Evolutionary conservation across 1,140 invertebrate species (phyloP).

Genomic region (Tyrophagus putrescentiae): DNA sequence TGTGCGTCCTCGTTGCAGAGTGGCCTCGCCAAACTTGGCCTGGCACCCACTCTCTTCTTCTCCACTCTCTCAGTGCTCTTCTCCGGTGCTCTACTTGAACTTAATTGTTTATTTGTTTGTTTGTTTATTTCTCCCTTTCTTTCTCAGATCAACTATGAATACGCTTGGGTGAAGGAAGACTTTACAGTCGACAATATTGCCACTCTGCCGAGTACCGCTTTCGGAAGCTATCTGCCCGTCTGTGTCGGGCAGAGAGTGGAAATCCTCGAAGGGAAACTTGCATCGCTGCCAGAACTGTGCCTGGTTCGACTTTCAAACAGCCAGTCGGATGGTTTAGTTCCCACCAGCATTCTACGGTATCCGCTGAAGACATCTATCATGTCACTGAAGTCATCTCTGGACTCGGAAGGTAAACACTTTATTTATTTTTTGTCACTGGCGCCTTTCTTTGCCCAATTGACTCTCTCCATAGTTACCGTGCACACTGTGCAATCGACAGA

Average conservation of each 20-base stretch:
- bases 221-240: not conserved
- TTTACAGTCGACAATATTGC: conserved; percentile 7
- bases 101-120: not conserved
- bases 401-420: conserved; percentile 33
- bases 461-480: too few relatives aligned
- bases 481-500: too few relatives aligned
- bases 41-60: too few relatives aligned
- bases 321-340: conserved; percentile 24
- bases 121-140: conserved; percentile 34
- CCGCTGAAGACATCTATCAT: conserved; percentile 28
- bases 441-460: too few relatives aligned
- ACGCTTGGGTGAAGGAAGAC: conserved; percentile 15
- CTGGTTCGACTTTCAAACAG: conserved; percentile 30
- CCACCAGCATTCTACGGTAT: conserved; percentile 20
- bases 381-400: conserved; percentile 31
- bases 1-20: too few relatives aligned
- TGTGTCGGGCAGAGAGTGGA: conserved; percentile 61
- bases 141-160: conserved; percentile 43
- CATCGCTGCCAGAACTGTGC: conserved; percentile 36
- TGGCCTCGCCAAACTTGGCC: too few relatives aligned
- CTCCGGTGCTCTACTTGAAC: not conserved
- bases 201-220: not conserved
- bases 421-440: not conserved
- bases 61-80: too few relatives aligned
- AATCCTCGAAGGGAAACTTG: conserved; percentile 53